phyloP scores from a whole-genome alignment of 1,140 invertebrate species.

The Halesus radiatus region DNA sequence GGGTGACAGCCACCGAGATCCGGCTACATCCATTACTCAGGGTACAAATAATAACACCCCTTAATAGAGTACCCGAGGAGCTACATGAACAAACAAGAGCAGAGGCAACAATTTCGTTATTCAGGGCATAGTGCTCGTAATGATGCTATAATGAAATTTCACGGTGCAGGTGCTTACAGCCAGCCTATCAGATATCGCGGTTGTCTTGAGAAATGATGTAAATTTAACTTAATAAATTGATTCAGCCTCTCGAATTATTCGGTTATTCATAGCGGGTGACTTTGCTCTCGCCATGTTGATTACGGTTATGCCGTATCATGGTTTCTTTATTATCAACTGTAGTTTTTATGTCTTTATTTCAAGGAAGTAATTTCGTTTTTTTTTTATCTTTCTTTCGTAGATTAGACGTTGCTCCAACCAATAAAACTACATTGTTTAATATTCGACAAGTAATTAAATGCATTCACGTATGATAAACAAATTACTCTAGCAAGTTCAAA shows the following conservation, averaged over 20 bases:
- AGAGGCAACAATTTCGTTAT: conserved; percentile 35
- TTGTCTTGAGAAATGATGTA: conserved; percentile 20
- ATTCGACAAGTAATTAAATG: too few relatives aligned
- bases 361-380: too few relatives aligned
- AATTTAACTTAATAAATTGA: conserved; percentile 5
- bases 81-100: background rate
- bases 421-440: too few relatives aligned
- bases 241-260: conserved; percentile 16
- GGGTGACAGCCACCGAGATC: conserved; percentile 46
- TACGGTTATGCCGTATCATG: too few relatives aligned
- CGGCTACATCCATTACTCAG: conserved; percentile 49
- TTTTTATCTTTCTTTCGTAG: too few relatives aligned
- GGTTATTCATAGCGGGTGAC: conserved; percentile 3
- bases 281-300: too few relatives aligned
- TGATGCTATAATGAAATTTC: conserved; percentile 41
- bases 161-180: conserved; percentile 11
- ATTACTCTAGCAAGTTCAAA: too few relatives aligned
- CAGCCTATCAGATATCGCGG: conserved; percentile 25
- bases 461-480: too few relatives aligned
- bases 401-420: too few relatives aligned
- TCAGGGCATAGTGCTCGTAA: conserved; percentile 26
- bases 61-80: background rate
- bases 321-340: too few relatives aligned
- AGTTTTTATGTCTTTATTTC: too few relatives aligned
- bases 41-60: conserved; percentile 50